Percentiles rank a stretch among this genome's conserved stretches.
Conservation (phyloP, 2,113 vertebrate species). For the Oryzias javanicus region DNA sequence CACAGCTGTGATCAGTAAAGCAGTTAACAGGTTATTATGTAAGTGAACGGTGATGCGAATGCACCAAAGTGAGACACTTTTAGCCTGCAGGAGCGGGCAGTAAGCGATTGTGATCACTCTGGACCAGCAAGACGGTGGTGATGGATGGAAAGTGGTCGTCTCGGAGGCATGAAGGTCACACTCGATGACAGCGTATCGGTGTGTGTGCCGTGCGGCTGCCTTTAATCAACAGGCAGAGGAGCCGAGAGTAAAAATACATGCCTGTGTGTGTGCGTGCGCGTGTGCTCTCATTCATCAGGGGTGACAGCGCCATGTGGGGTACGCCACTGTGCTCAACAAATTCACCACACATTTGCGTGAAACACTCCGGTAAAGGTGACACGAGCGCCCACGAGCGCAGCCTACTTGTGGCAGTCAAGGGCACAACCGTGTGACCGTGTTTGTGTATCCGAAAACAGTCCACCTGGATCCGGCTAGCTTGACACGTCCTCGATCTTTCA, state of each 20-base stretch:
- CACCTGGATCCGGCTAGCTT: slow-evolving; percentile 35
- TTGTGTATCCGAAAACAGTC: slow-evolving; percentile 29
- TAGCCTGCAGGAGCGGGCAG: slow-evolving; percentile 42
- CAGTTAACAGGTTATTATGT: slow-evolving; percentile 50
- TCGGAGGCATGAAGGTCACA: slow-evolving; percentile 71
- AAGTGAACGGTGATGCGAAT: slow-evolving; percentile 32
- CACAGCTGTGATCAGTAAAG: slow-evolving; percentile 24
- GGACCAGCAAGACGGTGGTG: slow-evolving; percentile 53
- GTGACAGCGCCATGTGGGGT: slow-evolving; percentile 64
- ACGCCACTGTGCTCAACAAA: slow-evolving; percentile 53
- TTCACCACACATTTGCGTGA: slow-evolving; percentile 44
- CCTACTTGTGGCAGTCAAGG: slow-evolving; percentile 66
- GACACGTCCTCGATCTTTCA: slow-evolving; percentile 52
- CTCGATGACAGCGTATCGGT: slow-evolving; percentile 49
- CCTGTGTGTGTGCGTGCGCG: slow-evolving; percentile 6
- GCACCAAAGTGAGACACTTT: slow-evolving; percentile 35
- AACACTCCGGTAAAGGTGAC: slow-evolving; percentile 68
- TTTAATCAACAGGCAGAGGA: slow-evolving; percentile 66
- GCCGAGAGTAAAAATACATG: slow-evolving; percentile 27
- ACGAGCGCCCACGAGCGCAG: slow-evolving; percentile 57
- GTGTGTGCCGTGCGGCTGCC: slow-evolving; percentile 28
- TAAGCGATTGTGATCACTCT: slow-evolving; percentile 70
- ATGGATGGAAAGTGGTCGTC: slow-evolving; percentile 67
- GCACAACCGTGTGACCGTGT: slow-evolving; percentile 40
- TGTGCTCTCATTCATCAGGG: slow-evolving; percentile 55